These are phyloP conservation scores for Proteles cristata DNA, from an alignment of 2,113 vertebrate genomes.

Conservation along the genomic window DNA sequence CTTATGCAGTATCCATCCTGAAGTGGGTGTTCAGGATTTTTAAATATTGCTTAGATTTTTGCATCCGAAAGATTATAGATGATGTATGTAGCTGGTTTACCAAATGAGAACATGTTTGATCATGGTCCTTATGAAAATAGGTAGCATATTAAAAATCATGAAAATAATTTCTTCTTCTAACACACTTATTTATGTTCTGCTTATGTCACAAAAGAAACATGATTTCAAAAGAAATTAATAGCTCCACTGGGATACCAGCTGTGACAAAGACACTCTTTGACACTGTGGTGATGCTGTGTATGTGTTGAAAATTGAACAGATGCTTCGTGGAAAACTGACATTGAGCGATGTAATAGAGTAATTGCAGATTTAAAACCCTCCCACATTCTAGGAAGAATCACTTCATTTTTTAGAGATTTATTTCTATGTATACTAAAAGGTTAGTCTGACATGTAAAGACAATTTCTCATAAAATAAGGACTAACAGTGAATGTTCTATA, in stretches of 20 bases:
- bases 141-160: constrained; percentile 11
- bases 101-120: neutral
- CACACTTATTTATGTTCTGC: constrained; percentile 46
- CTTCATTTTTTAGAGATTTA: constrained; percentile 29
- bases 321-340: constrained; percentile 47
- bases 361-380: constrained; percentile 35
- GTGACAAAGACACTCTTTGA: constrained; percentile 63
- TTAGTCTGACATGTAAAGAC: neutral
- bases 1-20: constrained; percentile 59
- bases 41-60: constrained; percentile 62
- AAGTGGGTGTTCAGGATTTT: constrained; percentile 58
- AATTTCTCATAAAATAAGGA: constrained; percentile 30
- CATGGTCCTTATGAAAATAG: neutral
- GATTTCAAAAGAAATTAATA: constrained; percentile 69
- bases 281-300: constrained; percentile 10
- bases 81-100: neutral
- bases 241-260: constrained; percentile 8
- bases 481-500: neutral
- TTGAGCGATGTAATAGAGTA: constrained; percentile 25
- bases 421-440: neutral
- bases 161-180: constrained; percentile 22
- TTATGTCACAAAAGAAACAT: constrained; percentile 50
- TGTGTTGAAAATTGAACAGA: constrained; percentile 44
- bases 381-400: neutral
- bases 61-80: constrained; percentile 4